Evolutionary conservation across 1,140 invertebrate species (phyloP).

Genomic region (Drosophila biarmipes): DNA sequence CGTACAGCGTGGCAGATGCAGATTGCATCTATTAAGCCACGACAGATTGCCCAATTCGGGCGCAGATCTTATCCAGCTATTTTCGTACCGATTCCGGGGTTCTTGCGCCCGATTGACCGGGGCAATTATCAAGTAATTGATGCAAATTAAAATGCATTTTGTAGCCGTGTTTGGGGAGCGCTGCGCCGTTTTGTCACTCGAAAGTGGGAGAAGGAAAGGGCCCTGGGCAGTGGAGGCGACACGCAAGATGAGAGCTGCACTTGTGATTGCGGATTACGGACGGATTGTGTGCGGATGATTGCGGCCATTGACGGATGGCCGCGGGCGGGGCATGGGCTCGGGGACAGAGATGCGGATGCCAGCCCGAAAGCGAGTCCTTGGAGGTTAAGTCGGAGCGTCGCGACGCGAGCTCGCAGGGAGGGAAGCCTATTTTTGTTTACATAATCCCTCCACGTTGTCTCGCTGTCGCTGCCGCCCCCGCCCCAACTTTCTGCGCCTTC

Average conservation of each 20-base stretch:
- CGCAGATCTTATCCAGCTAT: conserved; percentile 18
- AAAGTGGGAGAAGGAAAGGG: too few species aligned
- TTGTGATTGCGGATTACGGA: conserved; percentile 21
- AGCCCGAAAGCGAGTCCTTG: conserved; percentile 3
- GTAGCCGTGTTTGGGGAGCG: conserved; percentile 8
- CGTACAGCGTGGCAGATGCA: background rate
- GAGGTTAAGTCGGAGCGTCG: conserved; percentile 19
- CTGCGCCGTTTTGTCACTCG: conserved; percentile 36
- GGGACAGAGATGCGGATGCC: background rate
- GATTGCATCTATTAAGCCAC: conserved; percentile 4
- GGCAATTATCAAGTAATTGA: conserved; percentile 65
- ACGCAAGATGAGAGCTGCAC: conserved; percentile 25
- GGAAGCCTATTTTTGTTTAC: conserved; percentile 73
- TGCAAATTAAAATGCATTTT: conserved; percentile 66
- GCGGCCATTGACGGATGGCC: conserved; percentile 65
- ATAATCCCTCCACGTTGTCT: conserved; percentile 80
- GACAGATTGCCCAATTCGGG: conserved; percentile 32
- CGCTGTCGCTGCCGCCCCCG: conserved; percentile 20
- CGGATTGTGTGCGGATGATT: conserved; percentile 57
- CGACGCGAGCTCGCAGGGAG: background rate
- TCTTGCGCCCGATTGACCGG: conserved; percentile 18
- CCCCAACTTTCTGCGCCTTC: background rate
- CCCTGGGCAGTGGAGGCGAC: too few species aligned
- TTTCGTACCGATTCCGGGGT: conserved; percentile 25
- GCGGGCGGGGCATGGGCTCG: background rate